Base-by-base conservation (phyloP, 2,113 vertebrate genomes). In the Tympanuchus pallidicinctus region DNA sequence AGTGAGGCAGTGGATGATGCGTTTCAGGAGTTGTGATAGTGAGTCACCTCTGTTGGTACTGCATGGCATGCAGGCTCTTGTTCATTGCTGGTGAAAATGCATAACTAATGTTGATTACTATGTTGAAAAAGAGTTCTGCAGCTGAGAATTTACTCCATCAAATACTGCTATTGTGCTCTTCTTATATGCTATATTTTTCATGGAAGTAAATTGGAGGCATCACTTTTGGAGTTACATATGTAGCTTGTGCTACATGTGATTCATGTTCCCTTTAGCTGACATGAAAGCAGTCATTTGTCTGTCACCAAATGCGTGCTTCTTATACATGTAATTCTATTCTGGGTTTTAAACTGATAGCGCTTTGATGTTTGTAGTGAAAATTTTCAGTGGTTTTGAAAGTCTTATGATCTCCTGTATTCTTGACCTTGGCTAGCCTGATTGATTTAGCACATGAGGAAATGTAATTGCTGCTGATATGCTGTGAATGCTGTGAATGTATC, bases 401-500 rank as follows among this genome's bases (percentile, higher is more conserved):
- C 36, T 30, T 38, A 50, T 27, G 27, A n/a, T 40, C 16, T 64
- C 24, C 2, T 28, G 4, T 13, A 19, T 14, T 72, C 43, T 84
- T 2, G 0, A 30, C 5, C 40, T 67, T 42, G 11, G 28, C 42
- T 86, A 13, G 9, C 71, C 42, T 72, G 60, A 8, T 61, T 28
- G 57, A 14, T 28, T 61, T 61, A n/a, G n/a, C 21, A 27, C 7
- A 15, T 63, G 50, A 63, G 28, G 54, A 82, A 76, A 63, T 76
- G 28, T 22, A 17, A 34, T 10, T 59, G 54, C 57, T 88, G 50
- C 32, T 65, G 59, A 34, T 16, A 15, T 61, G 36, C 42, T 69
- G 77, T 60, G 59, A 66, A 20, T 15, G 5, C 40, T 13, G 1
- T 48, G 38, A 38, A 38, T 24, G 8, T 0, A 0, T 45, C 65